Percentiles rank a stretch among this genome's conserved stretches.
Conservation (phyloP, 2,888 invertebrate genomes). For the Limenitis camilla region DNA sequence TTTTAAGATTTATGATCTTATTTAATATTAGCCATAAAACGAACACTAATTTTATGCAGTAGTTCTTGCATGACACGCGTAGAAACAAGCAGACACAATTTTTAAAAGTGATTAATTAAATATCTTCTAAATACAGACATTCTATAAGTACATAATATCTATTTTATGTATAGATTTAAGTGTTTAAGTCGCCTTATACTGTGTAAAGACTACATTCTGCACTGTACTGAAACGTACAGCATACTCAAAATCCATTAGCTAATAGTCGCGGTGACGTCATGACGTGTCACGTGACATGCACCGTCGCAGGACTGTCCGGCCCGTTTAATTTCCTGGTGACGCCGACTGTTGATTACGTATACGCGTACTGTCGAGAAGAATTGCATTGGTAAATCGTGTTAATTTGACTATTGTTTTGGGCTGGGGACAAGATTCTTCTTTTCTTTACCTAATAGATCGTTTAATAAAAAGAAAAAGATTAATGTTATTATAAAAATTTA, state of each 20-base stretch:
- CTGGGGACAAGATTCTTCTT: background rate
- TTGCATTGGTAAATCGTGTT: background rate
- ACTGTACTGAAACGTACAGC: conserved; percentile 1
- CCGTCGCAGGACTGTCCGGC: conserved; percentile 39
- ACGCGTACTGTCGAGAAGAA: conserved; percentile 25
- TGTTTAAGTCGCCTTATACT: too few relatives aligned
- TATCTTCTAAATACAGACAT: too few relatives aligned
- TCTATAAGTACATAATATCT: too few relatives aligned
- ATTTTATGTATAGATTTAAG: too few relatives aligned
- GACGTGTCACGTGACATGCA: conserved; percentile 31
- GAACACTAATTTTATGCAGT: too few relatives aligned
- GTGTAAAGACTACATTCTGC: background rate
- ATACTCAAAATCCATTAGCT: conserved; percentile 34
- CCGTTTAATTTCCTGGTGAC: conserved; percentile 68
- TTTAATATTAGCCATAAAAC: too few relatives aligned
- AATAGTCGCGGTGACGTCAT: conserved; percentile 45
- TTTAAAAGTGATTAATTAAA: too few relatives aligned
- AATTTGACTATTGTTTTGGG: background rate
- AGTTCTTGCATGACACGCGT: too few relatives aligned
- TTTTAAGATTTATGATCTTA: too few relatives aligned
- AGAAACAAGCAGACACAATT: too few relatives aligned
- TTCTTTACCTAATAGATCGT: background rate
- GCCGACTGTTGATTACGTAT: conserved; percentile 50
- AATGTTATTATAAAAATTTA: too few relatives aligned
- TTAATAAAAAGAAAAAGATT: too few relatives aligned